Evolutionary conservation across 2,888 invertebrate species (phyloP).

Genomic region (Epirrhoe tristata): DNA sequence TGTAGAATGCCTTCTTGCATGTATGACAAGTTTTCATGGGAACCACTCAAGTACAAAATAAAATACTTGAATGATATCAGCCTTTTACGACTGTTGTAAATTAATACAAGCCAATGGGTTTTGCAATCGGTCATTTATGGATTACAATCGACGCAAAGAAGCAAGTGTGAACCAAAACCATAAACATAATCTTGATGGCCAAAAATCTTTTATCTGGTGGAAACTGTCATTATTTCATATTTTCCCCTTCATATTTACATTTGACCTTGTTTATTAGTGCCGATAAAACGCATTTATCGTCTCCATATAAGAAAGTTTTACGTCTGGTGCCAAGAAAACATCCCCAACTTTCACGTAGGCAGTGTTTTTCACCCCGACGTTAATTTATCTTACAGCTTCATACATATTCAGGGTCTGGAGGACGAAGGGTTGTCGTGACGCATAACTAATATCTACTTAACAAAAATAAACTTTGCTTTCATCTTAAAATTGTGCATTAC

Average conservation of each 20-base stretch:
- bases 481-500: slow-evolving; percentile 1
- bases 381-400: slow-evolving; percentile 13
- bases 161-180: too few species aligned
- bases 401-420: slow-evolving; percentile 15
- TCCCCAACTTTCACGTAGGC: neutral
- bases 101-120: neutral
- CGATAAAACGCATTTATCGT: neutral
- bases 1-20: slow-evolving; percentile 18
- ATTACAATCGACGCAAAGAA: too few species aligned
- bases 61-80: neutral
- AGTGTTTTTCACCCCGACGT: slow-evolving; percentile 1
- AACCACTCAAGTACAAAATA: slow-evolving; percentile 10
- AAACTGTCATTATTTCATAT: neutral
- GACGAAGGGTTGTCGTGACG: slow-evolving; percentile 16
- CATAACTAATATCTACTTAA: slow-evolving; percentile 14
- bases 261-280: neutral
- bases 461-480: neutral
- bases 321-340: neutral
- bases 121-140: too few species aligned
- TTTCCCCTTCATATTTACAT: neutral
- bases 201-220: neutral
- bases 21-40: slow-evolving; percentile 25
- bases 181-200: too few species aligned
- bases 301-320: neutral
- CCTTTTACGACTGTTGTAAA: neutral